phyloP scores from a whole-genome alignment of 2,113 vertebrate genomes.

The Mesoclemmys tuberculata region DNA sequence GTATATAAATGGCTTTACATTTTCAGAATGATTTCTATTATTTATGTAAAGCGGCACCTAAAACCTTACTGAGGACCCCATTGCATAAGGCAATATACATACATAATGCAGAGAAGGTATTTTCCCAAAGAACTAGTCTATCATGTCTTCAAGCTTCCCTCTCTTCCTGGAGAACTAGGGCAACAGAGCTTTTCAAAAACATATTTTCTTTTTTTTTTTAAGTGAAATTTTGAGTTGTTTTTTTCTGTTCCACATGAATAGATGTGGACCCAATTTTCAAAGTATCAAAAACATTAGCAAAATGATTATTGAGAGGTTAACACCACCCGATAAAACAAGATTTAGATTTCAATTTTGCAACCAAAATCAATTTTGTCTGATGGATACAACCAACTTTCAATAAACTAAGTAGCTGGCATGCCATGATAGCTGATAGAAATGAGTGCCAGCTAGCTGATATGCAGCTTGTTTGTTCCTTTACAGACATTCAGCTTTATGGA shows the following conservation, averaged over 20 bases:
- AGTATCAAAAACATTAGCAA: neutral
- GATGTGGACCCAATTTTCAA: neutral
- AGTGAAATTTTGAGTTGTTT: neutral
- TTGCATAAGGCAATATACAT: neutral
- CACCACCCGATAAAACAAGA: neutral
- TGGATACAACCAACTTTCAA: neutral
- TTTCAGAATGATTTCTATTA: neutral
- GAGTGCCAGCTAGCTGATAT: slow-evolving; percentile 30
- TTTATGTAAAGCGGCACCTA: neutral
- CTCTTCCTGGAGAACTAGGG: neutral
- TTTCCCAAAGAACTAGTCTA: neutral
- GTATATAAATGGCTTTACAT: neutral
- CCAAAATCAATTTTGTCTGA: neutral
- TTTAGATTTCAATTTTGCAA: neutral
- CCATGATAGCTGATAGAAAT: neutral
- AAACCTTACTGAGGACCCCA: neutral
- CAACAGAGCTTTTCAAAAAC: neutral
- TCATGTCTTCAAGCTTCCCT: neutral
- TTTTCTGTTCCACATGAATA: neutral
- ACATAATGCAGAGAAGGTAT: neutral
- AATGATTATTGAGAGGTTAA: neutral
- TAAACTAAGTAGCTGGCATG: neutral
- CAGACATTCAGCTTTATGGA: slow-evolving; percentile 12
- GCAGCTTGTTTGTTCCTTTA: neutral
- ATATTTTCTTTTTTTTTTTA: neutral